Evolutionary conservation across 2,797 vertebrate species (phyloP).

Genomic region (Bovichtus diacanthus): DNA sequence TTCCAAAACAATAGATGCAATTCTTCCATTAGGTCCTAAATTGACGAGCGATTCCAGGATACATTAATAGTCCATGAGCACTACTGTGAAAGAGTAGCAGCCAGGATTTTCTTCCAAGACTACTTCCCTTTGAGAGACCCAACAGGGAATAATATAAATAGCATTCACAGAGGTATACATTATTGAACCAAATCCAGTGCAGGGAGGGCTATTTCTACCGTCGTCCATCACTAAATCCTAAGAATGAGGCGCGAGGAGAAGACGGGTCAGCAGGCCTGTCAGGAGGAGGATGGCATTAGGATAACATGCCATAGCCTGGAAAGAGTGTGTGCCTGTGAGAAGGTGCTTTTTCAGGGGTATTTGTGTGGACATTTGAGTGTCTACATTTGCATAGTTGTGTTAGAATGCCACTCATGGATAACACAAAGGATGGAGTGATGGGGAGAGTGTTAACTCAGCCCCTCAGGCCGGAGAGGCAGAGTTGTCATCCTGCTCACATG

Average conservation of each 20-base stretch:
- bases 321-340: background rate
- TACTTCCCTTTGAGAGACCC: conserved; percentile 36
- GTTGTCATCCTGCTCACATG: conserved; percentile 69
- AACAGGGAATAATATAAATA: conserved; percentile 71
- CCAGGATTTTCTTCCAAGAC: conserved; percentile 35
- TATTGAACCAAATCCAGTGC: conserved; percentile 72
- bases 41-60: conserved; percentile 20
- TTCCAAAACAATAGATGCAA: conserved; percentile 23
- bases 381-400: conserved; percentile 26
- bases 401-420: conserved; percentile 57
- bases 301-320: conserved; percentile 45
- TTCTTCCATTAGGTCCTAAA: conserved; percentile 19
- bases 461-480: conserved; percentile 45
- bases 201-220: conserved; percentile 63
- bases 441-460: conserved; percentile 50
- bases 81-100: conserved; percentile 48
- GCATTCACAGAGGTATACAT: conserved; percentile 72
- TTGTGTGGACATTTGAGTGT: conserved; percentile 5
- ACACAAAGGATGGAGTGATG: conserved; percentile 38
- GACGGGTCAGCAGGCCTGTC: conserved; percentile 52
- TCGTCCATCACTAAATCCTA: conserved; percentile 55
- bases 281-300: conserved; percentile 53
- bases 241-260: conserved; percentile 58
- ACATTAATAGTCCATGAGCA: conserved; percentile 43
- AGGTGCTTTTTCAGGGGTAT: background rate